Evolutionary conservation across 1,140 invertebrate genomes (phyloP).

Genomic region (Drosophila sturtevanti): DNA sequence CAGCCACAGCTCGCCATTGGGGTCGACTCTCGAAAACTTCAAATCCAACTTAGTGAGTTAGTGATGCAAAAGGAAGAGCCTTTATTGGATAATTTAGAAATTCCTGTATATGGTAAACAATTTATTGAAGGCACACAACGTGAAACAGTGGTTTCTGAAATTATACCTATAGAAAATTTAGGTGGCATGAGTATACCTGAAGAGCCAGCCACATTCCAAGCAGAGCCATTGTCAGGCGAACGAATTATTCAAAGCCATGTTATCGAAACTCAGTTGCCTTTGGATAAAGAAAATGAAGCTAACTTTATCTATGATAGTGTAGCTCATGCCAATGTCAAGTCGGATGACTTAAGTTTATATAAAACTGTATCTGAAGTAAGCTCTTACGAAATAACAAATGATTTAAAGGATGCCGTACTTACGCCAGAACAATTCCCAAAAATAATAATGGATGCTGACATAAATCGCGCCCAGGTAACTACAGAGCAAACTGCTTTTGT

Average conservation of each 20-base stretch:
- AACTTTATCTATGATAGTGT: not conserved
- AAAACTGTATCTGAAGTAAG: constrained; percentile 51
- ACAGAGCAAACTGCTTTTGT: constrained; percentile 46
- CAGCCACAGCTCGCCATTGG: constrained; percentile 10
- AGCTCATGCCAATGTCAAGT: constrained; percentile 32
- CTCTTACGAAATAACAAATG: constrained; percentile 43
- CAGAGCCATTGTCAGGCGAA: not conserved
- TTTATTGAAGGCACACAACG: constrained; percentile 56
- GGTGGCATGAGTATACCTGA: constrained; percentile 7
- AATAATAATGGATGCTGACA: constrained; percentile 11
- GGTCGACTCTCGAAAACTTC: constrained; percentile 40
- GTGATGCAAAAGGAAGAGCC: constrained; percentile 55
- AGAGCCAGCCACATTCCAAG: not conserved
- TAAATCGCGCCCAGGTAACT: constrained; percentile 36
- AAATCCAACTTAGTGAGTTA: constrained; percentile 31
- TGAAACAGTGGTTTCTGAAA: constrained; percentile 55
- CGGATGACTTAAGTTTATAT: constrained; percentile 29
- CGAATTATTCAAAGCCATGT: constrained; percentile 24
- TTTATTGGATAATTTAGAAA: constrained; percentile 12
- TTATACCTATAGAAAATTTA: constrained; percentile 54
- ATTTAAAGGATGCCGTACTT: constrained; percentile 14
- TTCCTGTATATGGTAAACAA: constrained; percentile 47
- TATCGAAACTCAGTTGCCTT: constrained; percentile 18
- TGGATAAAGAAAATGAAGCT: constrained; percentile 34
- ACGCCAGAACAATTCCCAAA: not conserved